Evolutionary conservation across 1,140 invertebrate species (phyloP).

Genomic region (Lepidurus couesii): DNA sequence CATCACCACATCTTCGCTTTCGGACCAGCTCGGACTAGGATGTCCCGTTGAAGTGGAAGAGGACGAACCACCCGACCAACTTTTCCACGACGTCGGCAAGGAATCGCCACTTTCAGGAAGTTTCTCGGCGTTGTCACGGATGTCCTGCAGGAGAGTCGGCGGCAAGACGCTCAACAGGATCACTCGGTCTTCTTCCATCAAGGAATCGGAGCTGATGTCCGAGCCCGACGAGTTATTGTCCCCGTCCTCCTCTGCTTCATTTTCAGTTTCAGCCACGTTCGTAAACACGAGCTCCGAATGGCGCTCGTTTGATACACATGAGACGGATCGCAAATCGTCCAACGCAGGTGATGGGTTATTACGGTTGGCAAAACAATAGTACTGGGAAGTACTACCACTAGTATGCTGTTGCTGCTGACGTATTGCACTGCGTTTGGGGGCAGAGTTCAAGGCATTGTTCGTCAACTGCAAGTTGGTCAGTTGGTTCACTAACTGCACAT

Average conservation of each 20-base stretch:
- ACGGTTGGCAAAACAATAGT: neutral
- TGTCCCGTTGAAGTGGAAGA: constrained; percentile 71
- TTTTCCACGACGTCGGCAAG: neutral
- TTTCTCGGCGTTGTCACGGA: constrained; percentile 53
- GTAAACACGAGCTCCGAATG: neutral
- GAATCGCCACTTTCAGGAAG: constrained; percentile 36
- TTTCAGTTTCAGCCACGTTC: neutral
- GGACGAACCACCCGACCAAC: neutral
- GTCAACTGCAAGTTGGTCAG: neutral
- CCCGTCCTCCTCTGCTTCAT: neutral
- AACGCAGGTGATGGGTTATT: neutral
- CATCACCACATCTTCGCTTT: constrained; percentile 45
- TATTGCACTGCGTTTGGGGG: neutral
- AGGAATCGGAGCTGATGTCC: neutral
- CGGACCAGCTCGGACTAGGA: constrained; percentile 51
- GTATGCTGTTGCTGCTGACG: neutral
- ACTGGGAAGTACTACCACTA: neutral
- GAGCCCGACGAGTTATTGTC: neutral
- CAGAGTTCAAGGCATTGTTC: neutral
- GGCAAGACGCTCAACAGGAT: constrained; percentile 43
- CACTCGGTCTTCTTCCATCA: neutral
- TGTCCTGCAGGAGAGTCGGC: constrained; percentile 55
- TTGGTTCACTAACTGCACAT: constrained; percentile 13
- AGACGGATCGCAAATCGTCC: neutral
- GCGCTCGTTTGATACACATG: neutral